Percentiles rank a stretch among this genome's conserved stretches.
Conservation (phyloP, 2,113 vertebrate species). For the Cyphomyrus discorhynchus region DNA sequence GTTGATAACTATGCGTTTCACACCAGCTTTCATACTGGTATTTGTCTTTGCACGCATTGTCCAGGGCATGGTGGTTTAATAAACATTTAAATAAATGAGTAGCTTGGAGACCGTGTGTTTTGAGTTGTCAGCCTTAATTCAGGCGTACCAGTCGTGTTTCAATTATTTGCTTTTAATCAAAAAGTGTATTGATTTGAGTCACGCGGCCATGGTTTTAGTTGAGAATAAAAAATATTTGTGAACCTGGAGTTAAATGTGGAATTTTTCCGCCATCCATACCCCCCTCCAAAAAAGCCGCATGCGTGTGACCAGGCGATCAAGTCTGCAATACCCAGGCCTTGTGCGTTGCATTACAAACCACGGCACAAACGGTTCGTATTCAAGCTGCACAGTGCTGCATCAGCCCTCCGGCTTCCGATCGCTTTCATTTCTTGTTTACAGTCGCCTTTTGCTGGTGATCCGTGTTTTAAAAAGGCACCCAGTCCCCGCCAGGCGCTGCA, state of each 20-base stretch:
- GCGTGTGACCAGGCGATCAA: background rate
- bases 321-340: background rate
- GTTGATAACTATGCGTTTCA: background rate
- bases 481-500: background rate
- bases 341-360: background rate
- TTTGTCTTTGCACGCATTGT: background rate
- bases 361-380: background rate
- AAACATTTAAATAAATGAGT: background rate
- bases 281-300: background rate
- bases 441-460: background rate
- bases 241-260: background rate
- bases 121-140: background rate
- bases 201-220: background rate
- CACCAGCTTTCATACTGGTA: background rate
- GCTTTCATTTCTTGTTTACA: background rate
- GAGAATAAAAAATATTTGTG: conserved; percentile 1
- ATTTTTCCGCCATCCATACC: background rate
- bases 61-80: background rate
- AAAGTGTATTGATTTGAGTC: conserved; percentile 5
- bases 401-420: background rate
- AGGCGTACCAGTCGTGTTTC: background rate
- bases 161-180: background rate
- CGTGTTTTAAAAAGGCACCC: background rate
- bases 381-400: background rate
- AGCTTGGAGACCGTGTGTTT: background rate